These are phyloP conservation scores for Polypedilum vanderplanki DNA, from an alignment of 1,140 invertebrate species.

Conservation along the genomic window DNA sequence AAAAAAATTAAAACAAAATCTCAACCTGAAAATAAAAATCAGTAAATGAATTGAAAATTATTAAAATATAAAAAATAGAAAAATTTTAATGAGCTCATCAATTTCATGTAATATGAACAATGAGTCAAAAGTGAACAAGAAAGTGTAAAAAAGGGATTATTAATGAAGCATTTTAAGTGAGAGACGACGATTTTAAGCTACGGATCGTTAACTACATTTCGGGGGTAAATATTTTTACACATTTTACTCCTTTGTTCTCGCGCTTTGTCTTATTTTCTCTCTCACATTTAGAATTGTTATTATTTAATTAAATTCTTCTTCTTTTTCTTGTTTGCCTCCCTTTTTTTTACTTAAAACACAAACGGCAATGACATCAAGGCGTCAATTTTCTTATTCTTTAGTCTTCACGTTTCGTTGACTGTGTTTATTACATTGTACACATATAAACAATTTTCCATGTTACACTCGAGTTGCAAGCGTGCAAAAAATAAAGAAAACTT, in stretches of 20 bases:
- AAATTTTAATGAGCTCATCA: slow-evolving; percentile 22
- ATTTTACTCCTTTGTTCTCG: not conserved
- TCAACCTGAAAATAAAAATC: not conserved
- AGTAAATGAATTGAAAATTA: slow-evolving; percentile 24
- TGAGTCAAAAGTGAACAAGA: slow-evolving; percentile 5
- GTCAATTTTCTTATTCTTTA: no score
- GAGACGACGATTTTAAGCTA: slow-evolving; percentile 24
- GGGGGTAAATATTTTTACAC: slow-evolving; percentile 9
- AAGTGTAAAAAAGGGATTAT: slow-evolving; percentile 23
- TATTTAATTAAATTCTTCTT: slow-evolving; percentile 23
- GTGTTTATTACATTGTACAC: no score
- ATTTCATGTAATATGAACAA: not conserved
- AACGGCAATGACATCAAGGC: no score
- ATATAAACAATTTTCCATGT: no score
- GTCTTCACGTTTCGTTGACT: no score
- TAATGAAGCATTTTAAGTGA: slow-evolving; percentile 28
- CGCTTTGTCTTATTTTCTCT: not conserved
- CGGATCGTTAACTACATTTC: slow-evolving; percentile 8
- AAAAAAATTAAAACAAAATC: not conserved
- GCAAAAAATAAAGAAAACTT: no score
- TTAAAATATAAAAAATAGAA: not conserved
- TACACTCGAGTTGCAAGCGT: no score
- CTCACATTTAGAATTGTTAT: not conserved
- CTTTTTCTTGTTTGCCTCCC: not conserved
- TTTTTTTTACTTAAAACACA: not conserved